Conservation (phyloP, 2,797 vertebrate species). For the Lagocephalus sceleratus region DNA sequence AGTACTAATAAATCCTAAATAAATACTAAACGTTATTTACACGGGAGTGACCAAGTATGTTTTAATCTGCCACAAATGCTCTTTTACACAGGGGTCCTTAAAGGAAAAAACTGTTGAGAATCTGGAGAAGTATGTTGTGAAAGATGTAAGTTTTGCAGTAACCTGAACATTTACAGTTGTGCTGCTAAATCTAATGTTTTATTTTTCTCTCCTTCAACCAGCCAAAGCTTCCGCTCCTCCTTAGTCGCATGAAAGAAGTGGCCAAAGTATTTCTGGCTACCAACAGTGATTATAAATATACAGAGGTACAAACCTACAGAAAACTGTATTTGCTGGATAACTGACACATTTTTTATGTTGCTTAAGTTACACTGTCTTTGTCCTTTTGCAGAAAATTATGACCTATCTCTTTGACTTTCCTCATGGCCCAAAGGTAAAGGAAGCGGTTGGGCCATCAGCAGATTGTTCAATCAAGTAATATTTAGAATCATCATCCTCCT, state of each 20-base stretch:
- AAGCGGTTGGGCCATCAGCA: not conserved
- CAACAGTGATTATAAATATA: conserved; percentile 96
- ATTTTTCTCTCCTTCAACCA: conserved; percentile 43
- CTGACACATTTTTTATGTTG: not conserved
- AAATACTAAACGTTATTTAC: not conserved
- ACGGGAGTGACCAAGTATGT: not conserved
- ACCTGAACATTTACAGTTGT: not conserved
- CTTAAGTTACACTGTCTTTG: not conserved
- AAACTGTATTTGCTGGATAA: not conserved
- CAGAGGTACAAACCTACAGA: conserved; percentile 81
- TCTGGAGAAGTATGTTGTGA: conserved; percentile 91
- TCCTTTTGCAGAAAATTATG: conserved; percentile 89
- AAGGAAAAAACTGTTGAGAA: conserved; percentile 96
- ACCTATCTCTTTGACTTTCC: conserved; percentile 94
- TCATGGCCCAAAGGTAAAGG: conserved; percentile 88
- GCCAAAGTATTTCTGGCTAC: conserved; percentile 93
- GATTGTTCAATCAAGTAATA: not conserved
- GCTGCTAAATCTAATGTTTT: not conserved
- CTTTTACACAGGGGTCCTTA: conserved; percentile 80
- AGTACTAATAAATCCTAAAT: too few relatives aligned
- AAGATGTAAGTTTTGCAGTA: conserved; percentile 84
- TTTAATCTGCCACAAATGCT: not conserved
- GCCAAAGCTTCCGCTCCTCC: conserved; percentile 88
- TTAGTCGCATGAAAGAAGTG: conserved; percentile 94
- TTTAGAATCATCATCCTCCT: not conserved